A percentile compares a stretch with the other conserved stretches of the same genome.
Conservation (phyloP, 2,113 vertebrate genomes). For the Alouatta palliata region DNA sequence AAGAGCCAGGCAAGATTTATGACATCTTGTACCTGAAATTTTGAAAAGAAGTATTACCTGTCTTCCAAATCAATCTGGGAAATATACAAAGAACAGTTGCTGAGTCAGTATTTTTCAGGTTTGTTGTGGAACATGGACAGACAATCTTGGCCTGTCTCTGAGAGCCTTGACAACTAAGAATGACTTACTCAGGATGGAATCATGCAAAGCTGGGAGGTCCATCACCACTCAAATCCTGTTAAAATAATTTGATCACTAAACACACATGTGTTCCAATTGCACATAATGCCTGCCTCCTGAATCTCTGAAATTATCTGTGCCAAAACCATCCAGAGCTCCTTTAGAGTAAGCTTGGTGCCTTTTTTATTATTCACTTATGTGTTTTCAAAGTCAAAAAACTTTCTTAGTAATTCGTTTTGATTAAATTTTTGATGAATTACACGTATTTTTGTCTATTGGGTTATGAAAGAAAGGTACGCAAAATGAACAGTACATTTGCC, state of each 20-base stretch:
- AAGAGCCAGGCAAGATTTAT: not conserved
- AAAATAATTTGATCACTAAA: constrained; percentile 20
- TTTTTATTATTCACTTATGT: not conserved
- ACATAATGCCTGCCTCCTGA: not conserved
- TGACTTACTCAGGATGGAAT: not conserved
- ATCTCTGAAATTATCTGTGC: not conserved
- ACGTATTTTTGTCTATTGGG: not conserved
- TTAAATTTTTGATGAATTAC: not conserved
- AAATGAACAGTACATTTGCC: not conserved
- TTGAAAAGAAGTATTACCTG: not conserved
- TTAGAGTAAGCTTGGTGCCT: not conserved
- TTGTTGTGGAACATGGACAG: not conserved
- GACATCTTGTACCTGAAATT: not conserved
- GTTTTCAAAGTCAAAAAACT: not conserved
- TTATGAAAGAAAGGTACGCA: not conserved
- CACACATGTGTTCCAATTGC: constrained; percentile 16
- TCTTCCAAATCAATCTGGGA: not conserved
- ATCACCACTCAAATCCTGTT: constrained; percentile 39
- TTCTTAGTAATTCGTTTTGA: not conserved
- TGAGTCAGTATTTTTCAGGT: not conserved
- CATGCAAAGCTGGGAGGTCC: not conserved
- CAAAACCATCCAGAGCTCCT: not conserved
- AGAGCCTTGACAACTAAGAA: not conserved
- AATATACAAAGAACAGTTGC: not conserved
- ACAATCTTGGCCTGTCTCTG: not conserved